Conservation (phyloP, 2,797 vertebrate species). For the Hyperoplus lanceolatus region DNA sequence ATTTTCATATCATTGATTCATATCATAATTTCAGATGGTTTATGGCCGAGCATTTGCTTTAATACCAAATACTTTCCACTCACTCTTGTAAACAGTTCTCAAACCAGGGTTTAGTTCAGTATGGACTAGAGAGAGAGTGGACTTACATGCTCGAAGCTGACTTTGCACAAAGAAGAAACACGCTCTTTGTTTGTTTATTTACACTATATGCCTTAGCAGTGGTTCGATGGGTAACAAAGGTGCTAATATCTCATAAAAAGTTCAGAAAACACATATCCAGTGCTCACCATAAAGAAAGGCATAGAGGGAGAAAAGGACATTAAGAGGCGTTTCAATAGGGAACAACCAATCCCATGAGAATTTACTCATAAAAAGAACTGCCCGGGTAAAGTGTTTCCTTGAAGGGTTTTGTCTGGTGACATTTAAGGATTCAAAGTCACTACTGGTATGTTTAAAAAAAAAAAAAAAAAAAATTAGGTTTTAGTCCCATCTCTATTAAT, state of each 20-base stretch:
- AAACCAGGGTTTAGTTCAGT: slow-evolving; percentile 23
- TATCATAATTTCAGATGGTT: background rate
- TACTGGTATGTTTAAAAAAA: too few species aligned
- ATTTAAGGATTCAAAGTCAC: background rate
- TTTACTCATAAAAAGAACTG: background rate
- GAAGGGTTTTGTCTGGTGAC: background rate
- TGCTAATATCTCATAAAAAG: slow-evolving; percentile 21
- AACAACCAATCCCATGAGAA: slow-evolving; percentile 1
- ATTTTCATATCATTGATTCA: background rate
- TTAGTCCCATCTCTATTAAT: background rate
- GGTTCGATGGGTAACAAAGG: slow-evolving; percentile 5
- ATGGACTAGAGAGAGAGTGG: background rate
- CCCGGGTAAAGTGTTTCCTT: background rate
- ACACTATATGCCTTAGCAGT: background rate
- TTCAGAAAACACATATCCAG: background rate
- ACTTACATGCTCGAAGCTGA: slow-evolving; percentile 3
- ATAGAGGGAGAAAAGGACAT: background rate
- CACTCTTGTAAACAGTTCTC: slow-evolving; percentile 11
- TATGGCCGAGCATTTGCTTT: background rate
- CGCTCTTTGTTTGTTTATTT: slow-evolving; percentile 16
- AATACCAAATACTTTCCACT: slow-evolving; percentile 29
- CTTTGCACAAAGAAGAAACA: slow-evolving; percentile 21
- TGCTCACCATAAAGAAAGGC: background rate
- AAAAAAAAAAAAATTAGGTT: background rate
- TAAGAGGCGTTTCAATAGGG: background rate